Evolutionary conservation across 2,797 vertebrate genomes (phyloP), one percentile per base, ranked within the genome.

Genomic region (Pitangus sulphuratus): DNA sequence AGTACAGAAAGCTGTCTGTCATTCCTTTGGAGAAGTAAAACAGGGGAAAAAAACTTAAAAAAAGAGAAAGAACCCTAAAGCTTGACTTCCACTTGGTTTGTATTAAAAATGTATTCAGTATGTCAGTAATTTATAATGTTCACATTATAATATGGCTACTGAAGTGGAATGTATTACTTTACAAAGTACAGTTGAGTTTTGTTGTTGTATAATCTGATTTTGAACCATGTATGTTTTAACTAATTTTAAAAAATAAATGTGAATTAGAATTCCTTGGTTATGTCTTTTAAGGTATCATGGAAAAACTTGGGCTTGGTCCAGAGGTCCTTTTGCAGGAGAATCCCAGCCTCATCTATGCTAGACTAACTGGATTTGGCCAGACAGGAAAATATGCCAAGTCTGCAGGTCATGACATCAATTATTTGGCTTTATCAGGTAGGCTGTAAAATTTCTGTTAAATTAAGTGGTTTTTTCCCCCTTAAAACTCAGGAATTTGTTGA

Each of bases 391-490:
- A 98, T 2, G 98, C 98, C 45, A 83, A 39, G 3, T 95, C 97
- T 40, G 99, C 99, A 1, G 99, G 99, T 37, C 99, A 99, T 74
- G 99, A 99, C 94, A 99, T 99, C 97, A 99, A 99, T 98, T 99
- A 98, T 94, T 83, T 99, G 69, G 98, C 99, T 95, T 95, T 99
- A 93, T 99, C 99, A 96, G 99, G 99, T 99, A 95, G 28, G 85
- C 62, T 78, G 30, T 71, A 83, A 81, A 84, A 44, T 69, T 65
- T 75, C 28, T 54, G 8, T 74, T 60, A 62, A 79, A 60, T 60
- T 56, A 70, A 22, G 11, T 1, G 17, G 3, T 30, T 18, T 68
- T 57, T 12, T 7, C 12, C 7, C 12, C 2, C 17, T 76, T 83
- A 57, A 53, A 60, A 70, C 19, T 70, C 13, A n/a, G 28, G 6